Evolutionary conservation across 2,888 invertebrate genomes (phyloP).

Genomic region (Lasioglossum figueresi): DNA sequence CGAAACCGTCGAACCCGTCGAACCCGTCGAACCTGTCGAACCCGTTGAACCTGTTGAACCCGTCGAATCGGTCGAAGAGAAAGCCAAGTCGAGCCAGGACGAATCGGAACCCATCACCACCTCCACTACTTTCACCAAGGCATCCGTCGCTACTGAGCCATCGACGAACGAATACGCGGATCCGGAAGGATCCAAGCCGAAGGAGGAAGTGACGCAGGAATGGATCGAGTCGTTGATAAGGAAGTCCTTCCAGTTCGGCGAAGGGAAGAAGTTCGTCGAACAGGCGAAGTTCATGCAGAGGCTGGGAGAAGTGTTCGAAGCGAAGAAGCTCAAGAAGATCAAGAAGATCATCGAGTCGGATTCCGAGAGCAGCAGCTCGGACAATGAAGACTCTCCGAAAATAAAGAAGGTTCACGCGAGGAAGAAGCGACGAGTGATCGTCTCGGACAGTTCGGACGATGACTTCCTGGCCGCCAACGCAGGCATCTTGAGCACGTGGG

Average conservation of each 20-base stretch:
- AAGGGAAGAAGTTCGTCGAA: conserved; percentile 77
- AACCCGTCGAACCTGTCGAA: not conserved
- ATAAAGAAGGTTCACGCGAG: conserved; percentile 62
- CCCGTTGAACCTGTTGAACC: no score
- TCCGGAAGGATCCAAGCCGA: conserved; percentile 56
- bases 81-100: not conserved
- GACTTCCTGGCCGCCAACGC: conserved; percentile 74
- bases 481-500: conserved; percentile 13
- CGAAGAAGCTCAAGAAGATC: conserved; percentile 85
- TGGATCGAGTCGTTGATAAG: conserved; percentile 76
- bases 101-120: conserved; percentile 45
- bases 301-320: conserved; percentile 77
- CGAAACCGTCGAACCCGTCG: no score
- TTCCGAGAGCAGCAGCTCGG: conserved; percentile 82
- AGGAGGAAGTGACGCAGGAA: conserved; percentile 76
- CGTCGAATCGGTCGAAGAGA: not conserved
- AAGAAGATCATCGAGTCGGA: conserved; percentile 86
- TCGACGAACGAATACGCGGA: conserved; percentile 32
- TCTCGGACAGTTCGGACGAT: conserved; percentile 79
- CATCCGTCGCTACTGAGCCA: conserved; percentile 9
- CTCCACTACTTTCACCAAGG: not conserved
- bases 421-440: conserved; percentile 74
- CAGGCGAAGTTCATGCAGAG: conserved; percentile 85
- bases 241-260: conserved; percentile 76
- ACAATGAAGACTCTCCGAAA: conserved; percentile 75